Evolutionary conservation across 1,140 invertebrate genomes (phyloP).

Genomic region (Antheraea mylitta): DNA sequence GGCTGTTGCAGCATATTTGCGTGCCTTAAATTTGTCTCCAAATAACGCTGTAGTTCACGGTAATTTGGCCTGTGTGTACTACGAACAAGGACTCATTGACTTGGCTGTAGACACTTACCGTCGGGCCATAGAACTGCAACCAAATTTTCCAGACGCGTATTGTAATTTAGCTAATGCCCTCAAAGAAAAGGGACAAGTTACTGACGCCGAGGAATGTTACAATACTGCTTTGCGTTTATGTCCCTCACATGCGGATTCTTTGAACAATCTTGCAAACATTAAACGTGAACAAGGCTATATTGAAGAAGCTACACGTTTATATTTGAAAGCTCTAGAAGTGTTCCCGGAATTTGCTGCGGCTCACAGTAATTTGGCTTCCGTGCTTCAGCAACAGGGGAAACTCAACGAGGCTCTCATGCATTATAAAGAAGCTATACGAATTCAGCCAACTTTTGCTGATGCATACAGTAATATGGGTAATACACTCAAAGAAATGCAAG

Average conservation of each 20-base stretch:
- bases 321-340: constrained; percentile 94
- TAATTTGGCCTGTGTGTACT: constrained; percentile 99
- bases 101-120: constrained; percentile 98
- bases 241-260: constrained; percentile 98
- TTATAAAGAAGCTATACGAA: constrained; percentile 98
- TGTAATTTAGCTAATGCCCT: constrained; percentile 99
- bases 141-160: constrained; percentile 99
- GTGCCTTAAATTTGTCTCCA: constrained; percentile 96
- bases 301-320: constrained; percentile 97
- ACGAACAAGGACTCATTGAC: constrained; percentile 99
- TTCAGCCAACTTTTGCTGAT: constrained; percentile 97
- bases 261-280: constrained; percentile 98
- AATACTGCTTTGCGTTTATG: constrained; percentile 97
- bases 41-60: constrained; percentile 99
- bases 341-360: constrained; percentile 99
- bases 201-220: constrained; percentile 98
- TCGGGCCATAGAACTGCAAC: constrained; percentile 98
- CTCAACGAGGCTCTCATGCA: constrained; percentile 98
- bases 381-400: constrained; percentile 98
- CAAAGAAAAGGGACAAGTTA: constrained; percentile 97
- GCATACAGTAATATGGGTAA: constrained; percentile 99
- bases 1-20: constrained; percentile 98
- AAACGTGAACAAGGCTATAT: constrained; percentile 94
- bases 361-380: constrained; percentile 98
- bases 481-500: constrained; percentile 99